phyloP scores from a whole-genome alignment of 2,888 invertebrate genomes.

The Dynastes tityus region DNA sequence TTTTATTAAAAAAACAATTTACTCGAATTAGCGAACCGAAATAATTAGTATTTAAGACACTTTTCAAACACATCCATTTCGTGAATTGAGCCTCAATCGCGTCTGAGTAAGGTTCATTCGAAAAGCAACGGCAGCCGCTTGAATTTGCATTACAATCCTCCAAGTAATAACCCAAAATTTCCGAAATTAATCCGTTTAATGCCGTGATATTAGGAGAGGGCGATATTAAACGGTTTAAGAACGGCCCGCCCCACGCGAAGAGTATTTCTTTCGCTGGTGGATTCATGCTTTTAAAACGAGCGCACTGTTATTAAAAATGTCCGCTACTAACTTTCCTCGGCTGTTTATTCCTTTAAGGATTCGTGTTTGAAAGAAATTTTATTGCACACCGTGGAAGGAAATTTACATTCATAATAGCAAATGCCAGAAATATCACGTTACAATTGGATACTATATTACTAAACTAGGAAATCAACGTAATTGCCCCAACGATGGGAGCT shows the following conservation, averaged over 20 bases:
- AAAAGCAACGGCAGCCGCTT: constrained; percentile 31
- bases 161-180: constrained; percentile 47
- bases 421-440: constrained; percentile 12
- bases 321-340: constrained; percentile 30
- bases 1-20: constrained; percentile 20
- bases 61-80: constrained; percentile 16
- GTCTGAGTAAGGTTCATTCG: constrained; percentile 13
- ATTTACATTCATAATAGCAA: constrained; percentile 41
- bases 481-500: background rate
- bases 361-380: constrained; percentile 29
- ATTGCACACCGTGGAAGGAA: constrained; percentile 19
- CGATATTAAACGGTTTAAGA: constrained; percentile 24
- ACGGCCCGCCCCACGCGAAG: background rate
- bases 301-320: constrained; percentile 32
- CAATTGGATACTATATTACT: constrained; percentile 22
- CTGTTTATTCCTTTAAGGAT: constrained; percentile 33
- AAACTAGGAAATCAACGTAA: constrained; percentile 22
- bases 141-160: constrained; percentile 43
- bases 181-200: constrained; percentile 41
- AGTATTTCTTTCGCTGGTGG: constrained; percentile 20
- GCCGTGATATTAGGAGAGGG: constrained; percentile 22
- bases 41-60: constrained; percentile 22
- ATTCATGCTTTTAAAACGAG: constrained; percentile 20
- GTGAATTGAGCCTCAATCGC: background rate
- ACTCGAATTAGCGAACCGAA: background rate